Percentiles rank a stretch among this genome's conserved stretches.
Conservation (phyloP, 1,140 invertebrate species). For the Drosophila elegans region DNA sequence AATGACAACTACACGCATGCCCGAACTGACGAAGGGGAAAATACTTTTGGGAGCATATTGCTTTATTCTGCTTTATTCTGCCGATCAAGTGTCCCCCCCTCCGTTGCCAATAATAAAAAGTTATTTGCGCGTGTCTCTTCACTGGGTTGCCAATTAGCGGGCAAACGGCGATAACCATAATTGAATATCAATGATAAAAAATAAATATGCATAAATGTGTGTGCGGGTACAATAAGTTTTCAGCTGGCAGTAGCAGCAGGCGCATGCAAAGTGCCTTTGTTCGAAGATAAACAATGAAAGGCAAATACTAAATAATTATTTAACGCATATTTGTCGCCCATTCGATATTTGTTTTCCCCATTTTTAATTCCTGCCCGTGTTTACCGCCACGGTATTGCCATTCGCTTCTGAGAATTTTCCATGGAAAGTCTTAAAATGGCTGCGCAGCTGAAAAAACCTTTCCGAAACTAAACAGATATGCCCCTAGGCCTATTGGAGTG, state of each 20-base stretch:
- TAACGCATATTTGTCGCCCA: conserved; percentile 56
- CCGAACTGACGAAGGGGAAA: background rate
- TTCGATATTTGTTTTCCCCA: conserved; percentile 47
- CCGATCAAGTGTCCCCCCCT: background rate
- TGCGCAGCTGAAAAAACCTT: conserved; percentile 55
- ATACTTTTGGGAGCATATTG: background rate
- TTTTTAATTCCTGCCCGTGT: conserved; percentile 23
- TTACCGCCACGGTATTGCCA: conserved; percentile 21
- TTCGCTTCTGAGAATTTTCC: conserved; percentile 37
- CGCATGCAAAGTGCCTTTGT: conserved; percentile 28
- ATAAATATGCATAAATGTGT: conserved; percentile 44
- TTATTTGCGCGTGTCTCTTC: conserved; percentile 59
- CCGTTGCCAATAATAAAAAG: conserved; percentile 32
- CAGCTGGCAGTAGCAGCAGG: conserved; percentile 34
- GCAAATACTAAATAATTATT: conserved; percentile 63
- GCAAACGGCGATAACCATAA: conserved; percentile 68
- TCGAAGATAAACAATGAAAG: conserved; percentile 55
- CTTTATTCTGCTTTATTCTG: background rate
- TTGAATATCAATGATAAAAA: conserved; percentile 73
- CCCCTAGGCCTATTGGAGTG: conserved; percentile 31
- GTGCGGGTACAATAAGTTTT: conserved; percentile 20
- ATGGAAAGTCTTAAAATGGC: conserved; percentile 36
- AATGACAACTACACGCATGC: conserved; percentile 36
- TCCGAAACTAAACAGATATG: conserved; percentile 1
- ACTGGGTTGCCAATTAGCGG: conserved; percentile 57